Base-by-base conservation (phyloP, 2,797 vertebrate species). In the Diplodus sargus region DNA sequence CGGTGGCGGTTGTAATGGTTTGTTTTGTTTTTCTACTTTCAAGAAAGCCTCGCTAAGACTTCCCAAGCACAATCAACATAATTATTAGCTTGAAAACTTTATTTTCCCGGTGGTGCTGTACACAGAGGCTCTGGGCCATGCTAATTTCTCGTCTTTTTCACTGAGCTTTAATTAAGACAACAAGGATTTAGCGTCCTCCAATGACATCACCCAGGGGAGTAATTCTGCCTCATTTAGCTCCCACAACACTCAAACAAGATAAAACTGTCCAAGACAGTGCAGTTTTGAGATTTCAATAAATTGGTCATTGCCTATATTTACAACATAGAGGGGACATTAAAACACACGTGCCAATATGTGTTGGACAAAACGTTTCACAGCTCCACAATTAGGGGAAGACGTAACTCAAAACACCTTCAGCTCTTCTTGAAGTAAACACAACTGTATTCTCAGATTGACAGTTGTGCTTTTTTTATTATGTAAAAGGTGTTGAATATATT, bases 151-250 rank as follows among this genome's bases (percentile, higher is more conserved):
- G 8, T 84, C 74, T 87, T 80, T 89, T 89, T 89, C 70, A 76
- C 82, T 58, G 74, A 88, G 85, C 82, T 90, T 91, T 93, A 94
- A 94, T 92, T 91, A 91, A 92, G 84, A 90, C 90, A 90, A 89
- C 78, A 87, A 90, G 90, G 89, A 91, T 91, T 91, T 89, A 87
- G 67, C 48, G 4, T 87, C 81, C 84, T 90, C 87, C 82, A 71
- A 45, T 88, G 80, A 84, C 82, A 85, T 79, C 70, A 87, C 87
- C 63, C 87, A 47, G 5, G 82, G 84, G 90, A 90, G 43, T 68
- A 62, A 87, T 91, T 91, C 79, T 68, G 68, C 84, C 81, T 88
- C 70, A 62, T 87, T 84, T 87, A 39, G 56, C 79, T 86, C 60
- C 65, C 42, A 47, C 74, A 71, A 84, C 65, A 74, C 76, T 82